Conservation (phyloP, 2,113 vertebrate species). For the Gobiocypris rarus region DNA sequence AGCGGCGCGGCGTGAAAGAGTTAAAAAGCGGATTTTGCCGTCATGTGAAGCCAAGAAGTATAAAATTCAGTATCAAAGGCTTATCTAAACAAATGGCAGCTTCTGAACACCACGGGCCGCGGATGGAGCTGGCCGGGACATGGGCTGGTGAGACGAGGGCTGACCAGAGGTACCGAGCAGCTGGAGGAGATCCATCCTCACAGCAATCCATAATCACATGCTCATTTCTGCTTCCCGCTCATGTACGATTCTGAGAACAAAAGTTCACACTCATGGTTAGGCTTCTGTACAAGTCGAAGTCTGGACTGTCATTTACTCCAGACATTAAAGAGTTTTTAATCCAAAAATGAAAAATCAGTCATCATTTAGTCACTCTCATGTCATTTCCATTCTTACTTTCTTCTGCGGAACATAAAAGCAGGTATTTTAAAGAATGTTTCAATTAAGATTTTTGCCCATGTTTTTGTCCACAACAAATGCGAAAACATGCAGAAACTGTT, state of each 20-base stretch:
- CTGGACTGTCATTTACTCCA: constrained; percentile 37
- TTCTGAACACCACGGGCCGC: not conserved
- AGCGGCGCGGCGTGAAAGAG: constrained; percentile 59
- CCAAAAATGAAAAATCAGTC: not conserved
- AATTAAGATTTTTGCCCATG: no score
- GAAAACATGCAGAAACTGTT: not conserved
- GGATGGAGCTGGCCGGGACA: constrained; percentile 1
- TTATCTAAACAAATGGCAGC: constrained; percentile 52
- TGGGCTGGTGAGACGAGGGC: not conserved
- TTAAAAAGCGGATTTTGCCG: constrained; percentile 61
- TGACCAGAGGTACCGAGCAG: constrained; percentile 9
- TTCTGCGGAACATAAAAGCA: not conserved
- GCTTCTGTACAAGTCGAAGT: not conserved
- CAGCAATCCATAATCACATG: constrained; percentile 59
- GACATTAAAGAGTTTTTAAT: not conserved
- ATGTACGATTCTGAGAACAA: constrained; percentile 47
- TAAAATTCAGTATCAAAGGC: constrained; percentile 49
- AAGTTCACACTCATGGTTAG: constrained; percentile 56
- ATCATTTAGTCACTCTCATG: not conserved
- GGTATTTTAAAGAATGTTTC: not conserved
- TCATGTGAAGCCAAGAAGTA: constrained; percentile 60
- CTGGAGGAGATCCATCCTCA: constrained; percentile 33
- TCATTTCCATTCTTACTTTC: not conserved
- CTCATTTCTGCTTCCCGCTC: constrained; percentile 48
- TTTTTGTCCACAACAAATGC: not conserved